These are phyloP conservation scores for Nothura maculosa DNA, from an alignment of 2,797 vertebrate genomes.

Conservation along the genomic window DNA sequence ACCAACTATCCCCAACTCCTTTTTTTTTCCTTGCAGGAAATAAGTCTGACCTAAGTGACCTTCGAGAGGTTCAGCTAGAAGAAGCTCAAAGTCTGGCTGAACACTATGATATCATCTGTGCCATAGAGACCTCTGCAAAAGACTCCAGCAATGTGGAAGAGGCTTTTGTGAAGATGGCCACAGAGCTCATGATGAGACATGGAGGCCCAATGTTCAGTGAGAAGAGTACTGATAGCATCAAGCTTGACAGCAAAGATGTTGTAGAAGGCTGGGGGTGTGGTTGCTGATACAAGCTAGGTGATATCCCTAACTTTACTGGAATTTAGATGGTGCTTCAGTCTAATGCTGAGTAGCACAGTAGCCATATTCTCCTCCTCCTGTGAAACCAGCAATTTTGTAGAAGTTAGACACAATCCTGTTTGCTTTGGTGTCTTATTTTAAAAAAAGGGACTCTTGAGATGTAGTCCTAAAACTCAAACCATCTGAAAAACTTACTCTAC, in stretches of 20 bases:
- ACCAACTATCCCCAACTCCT: background rate
- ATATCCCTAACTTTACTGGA: constrained; percentile 49
- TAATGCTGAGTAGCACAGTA: constrained; percentile 68
- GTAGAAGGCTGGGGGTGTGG: constrained; percentile 86
- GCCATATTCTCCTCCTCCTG: constrained; percentile 67
- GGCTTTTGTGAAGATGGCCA: constrained; percentile 88
- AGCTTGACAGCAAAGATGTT: constrained; percentile 89
- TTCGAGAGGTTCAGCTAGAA: constrained; percentile 84
- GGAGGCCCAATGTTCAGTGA: constrained; percentile 89
- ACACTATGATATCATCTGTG: constrained; percentile 85
- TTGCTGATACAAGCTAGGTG: constrained; percentile 81
- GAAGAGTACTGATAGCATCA: constrained; percentile 86
- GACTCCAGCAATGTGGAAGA: constrained; percentile 90
- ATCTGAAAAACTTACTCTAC: constrained; percentile 2
- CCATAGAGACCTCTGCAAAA: constrained; percentile 90
- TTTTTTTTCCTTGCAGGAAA: constrained; percentile 81
- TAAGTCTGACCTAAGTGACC: constrained; percentile 86
- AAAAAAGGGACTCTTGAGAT: constrained; percentile 53
- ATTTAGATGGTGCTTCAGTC: constrained; percentile 68
- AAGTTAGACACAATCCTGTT: constrained; percentile 67
- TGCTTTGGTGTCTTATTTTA: constrained; percentile 65
- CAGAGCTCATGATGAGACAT: constrained; percentile 88
- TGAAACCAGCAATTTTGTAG: constrained; percentile 68
- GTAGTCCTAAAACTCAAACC: constrained; percentile 30
- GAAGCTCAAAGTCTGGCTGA: constrained; percentile 87